These are phyloP conservation scores for Grus americana DNA, from an alignment of 2,113 vertebrate genomes.

Conservation along the genomic window DNA sequence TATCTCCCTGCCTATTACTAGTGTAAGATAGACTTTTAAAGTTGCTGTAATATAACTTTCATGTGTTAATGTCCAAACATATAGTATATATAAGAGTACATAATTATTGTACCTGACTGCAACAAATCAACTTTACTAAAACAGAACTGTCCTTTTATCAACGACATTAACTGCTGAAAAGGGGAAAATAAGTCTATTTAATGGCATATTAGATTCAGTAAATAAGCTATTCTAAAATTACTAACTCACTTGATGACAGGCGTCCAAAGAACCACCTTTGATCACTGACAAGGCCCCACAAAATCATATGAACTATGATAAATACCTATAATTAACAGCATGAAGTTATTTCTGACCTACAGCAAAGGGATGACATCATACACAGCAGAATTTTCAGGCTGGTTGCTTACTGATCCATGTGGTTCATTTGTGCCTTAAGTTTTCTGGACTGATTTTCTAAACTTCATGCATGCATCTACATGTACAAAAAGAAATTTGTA, in stretches of 20 bases:
- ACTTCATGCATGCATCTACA: neutral
- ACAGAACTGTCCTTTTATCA: constrained; percentile 63
- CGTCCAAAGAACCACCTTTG: constrained; percentile 74
- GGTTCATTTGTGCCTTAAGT: neutral
- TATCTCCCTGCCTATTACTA: neutral
- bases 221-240: constrained; percentile 72
- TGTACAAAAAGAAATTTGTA: constrained; percentile 2
- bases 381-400: constrained; percentile 54
- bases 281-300: constrained; percentile 71
- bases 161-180: constrained; percentile 66
- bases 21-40: neutral
- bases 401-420: constrained; percentile 23
- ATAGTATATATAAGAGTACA: neutral
- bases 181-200: constrained; percentile 69
- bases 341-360: constrained; percentile 69
- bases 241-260: constrained; percentile 73
- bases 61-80: neutral
- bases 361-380: constrained; percentile 62
- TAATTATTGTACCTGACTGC: constrained; percentile 59
- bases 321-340: constrained; percentile 69
- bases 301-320: constrained; percentile 73
- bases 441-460: constrained; percentile 27
- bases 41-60: neutral
- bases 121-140: constrained; percentile 68
- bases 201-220: constrained; percentile 72